Percentiles rank a stretch among this genome's conserved stretches.
phyloP scores from a whole-genome alignment of 1,140 invertebrate genomes.

The Liolophura sinensis region DNA sequence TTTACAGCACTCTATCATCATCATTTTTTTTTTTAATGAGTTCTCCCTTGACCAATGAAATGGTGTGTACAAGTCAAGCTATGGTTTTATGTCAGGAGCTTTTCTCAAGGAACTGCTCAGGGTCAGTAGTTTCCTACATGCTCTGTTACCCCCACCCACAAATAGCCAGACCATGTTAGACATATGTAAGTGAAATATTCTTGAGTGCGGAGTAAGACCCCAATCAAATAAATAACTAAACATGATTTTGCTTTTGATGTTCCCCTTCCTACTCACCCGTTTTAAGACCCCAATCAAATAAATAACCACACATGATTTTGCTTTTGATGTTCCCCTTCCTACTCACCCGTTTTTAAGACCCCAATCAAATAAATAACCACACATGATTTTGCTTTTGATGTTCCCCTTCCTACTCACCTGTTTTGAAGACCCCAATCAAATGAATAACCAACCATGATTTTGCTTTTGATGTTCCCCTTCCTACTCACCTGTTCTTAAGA shows the following conservation, averaged over 20 bases:
- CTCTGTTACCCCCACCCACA: background rate
- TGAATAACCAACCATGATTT: background rate
- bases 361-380: too few relatives aligned
- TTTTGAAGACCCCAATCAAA: too few relatives aligned
- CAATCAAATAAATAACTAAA: too few relatives aligned
- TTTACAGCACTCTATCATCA: too few relatives aligned
- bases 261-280: too few relatives aligned
- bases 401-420: conserved; percentile 26
- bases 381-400: background rate
- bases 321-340: background rate
- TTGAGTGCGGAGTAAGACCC: too few relatives aligned
- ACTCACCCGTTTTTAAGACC: conserved; percentile 51
- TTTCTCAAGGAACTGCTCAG: background rate
- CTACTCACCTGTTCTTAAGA: conserved; percentile 47
- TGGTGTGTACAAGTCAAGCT: background rate
- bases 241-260: too few relatives aligned
- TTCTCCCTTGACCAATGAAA: background rate
- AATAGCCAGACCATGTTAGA: too few relatives aligned
- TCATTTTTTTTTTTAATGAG: background rate
- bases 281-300: background rate
- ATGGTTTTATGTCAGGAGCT: background rate
- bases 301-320: background rate
- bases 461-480: background rate
- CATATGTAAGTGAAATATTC: too few relatives aligned
- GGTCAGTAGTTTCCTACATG: background rate